Evolutionary conservation across 2,113 vertebrate genomes (phyloP).

Genomic region (Lagopus leucura): DNA sequence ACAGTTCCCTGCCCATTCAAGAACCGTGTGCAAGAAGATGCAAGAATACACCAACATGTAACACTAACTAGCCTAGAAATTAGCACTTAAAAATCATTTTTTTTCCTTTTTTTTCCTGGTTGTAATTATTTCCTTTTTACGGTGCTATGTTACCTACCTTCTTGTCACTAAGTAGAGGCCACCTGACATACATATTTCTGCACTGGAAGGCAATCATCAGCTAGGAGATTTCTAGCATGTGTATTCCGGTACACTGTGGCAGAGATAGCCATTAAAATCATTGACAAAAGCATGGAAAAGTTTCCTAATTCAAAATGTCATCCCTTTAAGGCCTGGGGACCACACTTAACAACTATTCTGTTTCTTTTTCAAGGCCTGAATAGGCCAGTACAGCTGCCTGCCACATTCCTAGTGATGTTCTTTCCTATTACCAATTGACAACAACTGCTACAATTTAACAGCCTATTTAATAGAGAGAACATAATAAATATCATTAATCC

Average conservation of each 20-base stretch:
- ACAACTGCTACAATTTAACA: neutral
- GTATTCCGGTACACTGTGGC: neutral
- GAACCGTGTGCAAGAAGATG: neutral
- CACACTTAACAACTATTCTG: slow-evolving; percentile 26
- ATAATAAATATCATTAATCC: neutral
- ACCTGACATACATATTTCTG: neutral
- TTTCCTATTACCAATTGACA: neutral
- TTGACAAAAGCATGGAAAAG: slow-evolving; percentile 5
- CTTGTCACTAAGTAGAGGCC: neutral
- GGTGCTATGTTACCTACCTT: neutral
- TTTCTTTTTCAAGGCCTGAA: slow-evolving; percentile 28
- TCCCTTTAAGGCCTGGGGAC: slow-evolving; percentile 41
- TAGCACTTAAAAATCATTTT: neutral
- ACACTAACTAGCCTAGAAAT: neutral
- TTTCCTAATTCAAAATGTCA: slow-evolving; percentile 56
- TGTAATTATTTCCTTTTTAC: neutral
- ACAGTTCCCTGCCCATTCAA: neutral
- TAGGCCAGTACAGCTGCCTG: neutral
- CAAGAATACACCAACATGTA: neutral
- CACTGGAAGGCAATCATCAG: neutral
- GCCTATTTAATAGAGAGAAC: neutral
- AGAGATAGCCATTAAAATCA: slow-evolving; percentile 51
- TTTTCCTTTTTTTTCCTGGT: neutral
- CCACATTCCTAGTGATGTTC: neutral
- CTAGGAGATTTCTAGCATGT: neutral